These are phyloP conservation scores for Idris sp. DNA, from an alignment of 1,140 invertebrate species.

Conservation along the genomic window DNA sequence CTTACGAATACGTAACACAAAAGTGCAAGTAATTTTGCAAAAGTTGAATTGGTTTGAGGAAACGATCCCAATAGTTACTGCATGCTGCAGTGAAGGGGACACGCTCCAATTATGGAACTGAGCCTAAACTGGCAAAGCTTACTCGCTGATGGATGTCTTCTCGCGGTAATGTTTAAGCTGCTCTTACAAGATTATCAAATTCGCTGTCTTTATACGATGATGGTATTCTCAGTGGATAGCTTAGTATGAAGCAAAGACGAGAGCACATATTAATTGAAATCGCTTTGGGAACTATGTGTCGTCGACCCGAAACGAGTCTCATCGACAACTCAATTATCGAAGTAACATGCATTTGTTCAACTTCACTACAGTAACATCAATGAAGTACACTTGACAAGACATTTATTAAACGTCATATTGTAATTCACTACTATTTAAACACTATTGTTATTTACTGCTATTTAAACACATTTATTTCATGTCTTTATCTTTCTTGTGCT, in stretches of 20 bases:
- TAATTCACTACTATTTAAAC: too few relatives aligned
- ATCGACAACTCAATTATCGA: conserved; percentile 56
- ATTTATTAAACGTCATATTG: conserved; percentile 27
- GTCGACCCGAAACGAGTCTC: conserved; percentile 51
- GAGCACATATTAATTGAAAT: conserved; percentile 64
- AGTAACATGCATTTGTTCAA: conserved; percentile 28
- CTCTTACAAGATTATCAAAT: conserved; percentile 34
- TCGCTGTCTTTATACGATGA: conserved; percentile 37
- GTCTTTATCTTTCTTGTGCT: too few relatives aligned
- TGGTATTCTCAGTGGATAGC: conserved; percentile 34
- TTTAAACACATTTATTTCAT: too few relatives aligned
- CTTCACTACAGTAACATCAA: conserved; percentile 18
- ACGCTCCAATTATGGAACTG: conserved; percentile 42
- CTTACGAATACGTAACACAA: conserved; percentile 39
- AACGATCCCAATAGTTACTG: conserved; percentile 43
- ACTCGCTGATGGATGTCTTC: conserved; percentile 47
- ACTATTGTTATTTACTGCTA: too few relatives aligned
- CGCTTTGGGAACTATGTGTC: conserved; percentile 41
- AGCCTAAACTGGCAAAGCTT: conserved; percentile 27
- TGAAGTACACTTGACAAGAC: conserved; percentile 29
- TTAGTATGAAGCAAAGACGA: conserved; percentile 49
- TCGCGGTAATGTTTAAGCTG: conserved; percentile 34
- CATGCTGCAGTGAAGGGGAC: conserved; percentile 23
- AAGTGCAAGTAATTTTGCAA: conserved; percentile 47
- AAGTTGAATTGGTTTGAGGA: conserved; percentile 52